These are phyloP conservation scores for Apomyelois bistriatella DNA, from an alignment of 2,888 invertebrate species.

Conservation along the genomic window DNA sequence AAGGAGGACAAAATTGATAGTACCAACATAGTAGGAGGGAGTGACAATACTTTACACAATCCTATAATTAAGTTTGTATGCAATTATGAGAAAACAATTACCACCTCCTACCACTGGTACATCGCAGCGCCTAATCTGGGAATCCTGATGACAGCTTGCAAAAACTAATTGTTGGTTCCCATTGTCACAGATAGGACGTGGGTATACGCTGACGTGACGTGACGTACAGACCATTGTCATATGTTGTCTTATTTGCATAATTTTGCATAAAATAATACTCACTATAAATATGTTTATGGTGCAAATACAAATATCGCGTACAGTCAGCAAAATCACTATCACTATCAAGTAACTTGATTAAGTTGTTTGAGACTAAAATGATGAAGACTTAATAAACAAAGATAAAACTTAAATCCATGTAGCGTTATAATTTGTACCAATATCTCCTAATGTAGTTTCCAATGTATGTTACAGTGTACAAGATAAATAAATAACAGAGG, in stretches of 20 bases:
- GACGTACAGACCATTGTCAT: slow-evolving; percentile 17
- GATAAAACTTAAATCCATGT: no score
- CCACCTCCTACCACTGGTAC: background rate
- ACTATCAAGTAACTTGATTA: no score
- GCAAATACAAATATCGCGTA: background rate
- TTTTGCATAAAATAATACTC: slow-evolving; percentile 24
- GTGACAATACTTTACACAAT: slow-evolving; percentile 3
- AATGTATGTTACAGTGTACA: no score
- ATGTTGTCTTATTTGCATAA: slow-evolving; percentile 33
- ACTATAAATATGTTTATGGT: slow-evolving; percentile 15
- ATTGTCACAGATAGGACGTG: background rate
- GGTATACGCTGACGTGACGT: background rate
- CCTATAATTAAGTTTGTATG: background rate
- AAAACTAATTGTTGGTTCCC: slow-evolving; percentile 21
- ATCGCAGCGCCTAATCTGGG: background rate
- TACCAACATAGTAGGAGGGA: background rate
- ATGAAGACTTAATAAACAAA: no score
- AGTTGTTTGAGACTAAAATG: no score
- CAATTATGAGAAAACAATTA: background rate
- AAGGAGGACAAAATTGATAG: no score
- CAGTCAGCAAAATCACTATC: background rate
- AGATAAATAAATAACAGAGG: no score
- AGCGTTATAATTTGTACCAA: no score
- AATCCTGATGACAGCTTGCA: slow-evolving; percentile 19
- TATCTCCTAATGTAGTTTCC: no score